Base-by-base conservation (phyloP, 1,140 invertebrate genomes). In the Diorhabda carinulata region DNA sequence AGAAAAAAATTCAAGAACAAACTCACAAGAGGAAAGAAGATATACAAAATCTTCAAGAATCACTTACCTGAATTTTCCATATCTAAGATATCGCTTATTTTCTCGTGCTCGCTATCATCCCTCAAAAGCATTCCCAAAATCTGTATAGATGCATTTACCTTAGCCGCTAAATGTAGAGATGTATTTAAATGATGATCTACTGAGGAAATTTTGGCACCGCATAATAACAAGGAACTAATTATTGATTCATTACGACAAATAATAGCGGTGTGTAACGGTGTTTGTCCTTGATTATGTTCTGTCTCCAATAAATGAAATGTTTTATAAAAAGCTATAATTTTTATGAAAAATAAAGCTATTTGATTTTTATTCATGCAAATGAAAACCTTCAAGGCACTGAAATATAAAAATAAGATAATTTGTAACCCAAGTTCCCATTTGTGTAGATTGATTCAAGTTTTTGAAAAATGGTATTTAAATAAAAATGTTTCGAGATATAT, bases 91-190 rank as follows among this genome's bases (percentile, higher is more conserved):
- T 43, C 68, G 64, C 4, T 70, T 40, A 43, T n/a, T 57, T 47
- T 68, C 67, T 60, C 65, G 43, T 43, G 43, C 42, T 68, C 7
- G 9, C 63, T 66, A 10, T 57, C 60, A 2, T 43, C 62, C 25
- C 25, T 25, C 5, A 75, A 8, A 8, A 75, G 57, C 10, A 67
- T 59, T 65, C 74, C 66, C 42, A 76, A 52, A 7, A 75, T 72
- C 25, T 68, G 57, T 2, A 57, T 68, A 9, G 67, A 58, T 69
- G 74, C 65, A 76, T 80, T n/a, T 3, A 10, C 78, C 82, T 79
- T 71, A 73, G 85, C 82, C 3, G 85, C 86, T 60, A 80, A 70
- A 71, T 88, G 86, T 42, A 88, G 70, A 1, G 85, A 77, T 7
- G 83, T 86, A 60, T 82, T 82, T 3, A 83, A 83, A 10, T 82